phyloP scores from a whole-genome alignment of 2,797 vertebrate species.

The Pangasius sanitwongsei region DNA sequence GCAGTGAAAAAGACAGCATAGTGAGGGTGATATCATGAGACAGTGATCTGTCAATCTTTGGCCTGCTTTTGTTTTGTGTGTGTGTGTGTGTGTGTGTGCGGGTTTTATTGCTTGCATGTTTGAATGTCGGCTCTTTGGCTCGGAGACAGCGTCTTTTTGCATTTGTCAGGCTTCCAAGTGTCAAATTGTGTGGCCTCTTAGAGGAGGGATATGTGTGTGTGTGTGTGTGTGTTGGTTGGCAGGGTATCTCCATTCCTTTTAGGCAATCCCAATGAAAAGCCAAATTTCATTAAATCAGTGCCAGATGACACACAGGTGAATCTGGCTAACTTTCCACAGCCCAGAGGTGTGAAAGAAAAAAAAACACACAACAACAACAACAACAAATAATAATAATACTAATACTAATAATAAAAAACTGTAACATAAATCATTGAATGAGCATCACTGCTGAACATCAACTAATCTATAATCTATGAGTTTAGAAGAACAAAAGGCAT shows the following conservation, averaged over 20 bases:
- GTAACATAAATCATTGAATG: neutral
- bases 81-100: slow-evolving; percentile 38
- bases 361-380: slow-evolving; percentile 43
- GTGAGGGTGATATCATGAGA: slow-evolving; percentile 21
- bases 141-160: slow-evolving; percentile 25
- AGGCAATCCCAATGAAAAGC: slow-evolving; percentile 26
- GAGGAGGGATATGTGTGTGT: neutral
- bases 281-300: slow-evolving; percentile 32
- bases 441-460: neutral
- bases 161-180: slow-evolving; percentile 56
- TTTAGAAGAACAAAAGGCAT: neutral
- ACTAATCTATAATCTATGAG: neutral
- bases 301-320: slow-evolving; percentile 27
- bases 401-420: neutral
- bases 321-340: slow-evolving; percentile 62
- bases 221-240: slow-evolving; percentile 22
- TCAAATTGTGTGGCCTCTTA: slow-evolving; percentile 46
- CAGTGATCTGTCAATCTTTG: slow-evolving; percentile 19
- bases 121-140: slow-evolving; percentile 16
- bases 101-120: neutral
- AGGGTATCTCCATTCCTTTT: slow-evolving; percentile 6
- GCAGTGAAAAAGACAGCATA: neutral
- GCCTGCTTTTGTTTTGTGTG: neutral
- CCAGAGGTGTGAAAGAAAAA: slow-evolving; percentile 60
- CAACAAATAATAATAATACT: slow-evolving; percentile 12